Evolutionary conservation across 2,888 invertebrate species (phyloP).

Genomic region (Eilema griseolum): DNA sequence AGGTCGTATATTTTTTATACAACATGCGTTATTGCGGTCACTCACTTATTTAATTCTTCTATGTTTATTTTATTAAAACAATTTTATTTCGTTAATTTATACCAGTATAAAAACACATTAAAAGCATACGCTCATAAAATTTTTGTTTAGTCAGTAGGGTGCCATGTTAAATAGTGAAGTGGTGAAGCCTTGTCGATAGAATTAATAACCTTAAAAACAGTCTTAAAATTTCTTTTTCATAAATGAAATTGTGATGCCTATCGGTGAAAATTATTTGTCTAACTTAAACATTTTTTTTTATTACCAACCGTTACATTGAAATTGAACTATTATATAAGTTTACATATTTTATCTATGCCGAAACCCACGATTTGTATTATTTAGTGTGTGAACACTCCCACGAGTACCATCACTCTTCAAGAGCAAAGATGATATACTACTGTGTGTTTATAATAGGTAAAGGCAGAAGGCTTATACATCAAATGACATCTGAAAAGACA

Average conservation of each 20-base stretch:
- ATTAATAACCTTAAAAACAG: constrained; percentile 28
- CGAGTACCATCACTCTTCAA: background rate
- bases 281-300: background rate
- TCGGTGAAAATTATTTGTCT: background rate
- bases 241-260: background rate
- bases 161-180: constrained; percentile 63
- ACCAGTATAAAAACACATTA: constrained; percentile 54
- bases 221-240: background rate
- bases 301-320: background rate
- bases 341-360: background rate
- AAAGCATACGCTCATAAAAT: constrained; percentile 67
- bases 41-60: constrained; percentile 36
- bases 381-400: background rate
- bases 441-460: no score
- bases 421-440: background rate
- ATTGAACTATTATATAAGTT: background rate
- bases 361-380: background rate
- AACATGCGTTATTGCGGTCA: constrained; percentile 33
- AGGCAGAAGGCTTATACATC: no score
- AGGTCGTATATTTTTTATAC: constrained; percentile 14
- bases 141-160: constrained; percentile 65
- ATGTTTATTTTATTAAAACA: constrained; percentile 42
- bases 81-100: constrained; percentile 55
- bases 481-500: no score
- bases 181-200: constrained; percentile 50